Base-by-base conservation (phyloP, 1,140 invertebrate species). In the Procambarus clarkii region DNA sequence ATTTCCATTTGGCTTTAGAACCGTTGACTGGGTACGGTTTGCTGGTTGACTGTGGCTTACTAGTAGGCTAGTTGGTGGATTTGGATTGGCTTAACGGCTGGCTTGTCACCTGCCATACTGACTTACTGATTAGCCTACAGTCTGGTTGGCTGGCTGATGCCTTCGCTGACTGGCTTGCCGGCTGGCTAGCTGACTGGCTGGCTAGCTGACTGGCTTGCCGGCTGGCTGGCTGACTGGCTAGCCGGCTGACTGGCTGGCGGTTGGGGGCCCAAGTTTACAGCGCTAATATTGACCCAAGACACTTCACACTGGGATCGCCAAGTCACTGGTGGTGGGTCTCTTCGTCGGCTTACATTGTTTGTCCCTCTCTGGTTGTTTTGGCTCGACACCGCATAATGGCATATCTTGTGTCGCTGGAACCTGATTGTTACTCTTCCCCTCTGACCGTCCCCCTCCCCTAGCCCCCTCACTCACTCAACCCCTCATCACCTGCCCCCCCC, bases 231-330 rank as follows among this genome's bases (percentile, higher is more conserved):
- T 64, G 18, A 18, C 60, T 64, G 15, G 13, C 60, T 64, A 18
- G 13, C 60, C 15, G 9, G 11, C 11, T 64, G 60, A 13, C 11
- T 64, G 60, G 18, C 60, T 18, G 60, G 7, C 69, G 21, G 69
- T 69, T 4, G 69, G 21, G 3, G 69, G 24, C 4, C 69, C 69
- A 34, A 24, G 69, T 74, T 74, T 74, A 34, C 69, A 13, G 7
- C 5, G 69, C n/a, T n/a, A 74, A 74, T 74, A 74, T 74, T 74
- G 69, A 74, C 69, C n/a, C 11, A 24, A 3, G 69, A 4, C 69
- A 74, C 69, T 74, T 74, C n/a, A 74, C n/a, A 5, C 69, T 24
- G n/a, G 69, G 69, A 74, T 74, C 69, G 69, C n/a, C n/a, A 34
- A 74, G 69, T 74, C 69, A 74, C 24, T 7, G 69, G 4, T 11